Conservation (phyloP, 2,113 vertebrate genomes). For the Myotis brandtii region DNA sequence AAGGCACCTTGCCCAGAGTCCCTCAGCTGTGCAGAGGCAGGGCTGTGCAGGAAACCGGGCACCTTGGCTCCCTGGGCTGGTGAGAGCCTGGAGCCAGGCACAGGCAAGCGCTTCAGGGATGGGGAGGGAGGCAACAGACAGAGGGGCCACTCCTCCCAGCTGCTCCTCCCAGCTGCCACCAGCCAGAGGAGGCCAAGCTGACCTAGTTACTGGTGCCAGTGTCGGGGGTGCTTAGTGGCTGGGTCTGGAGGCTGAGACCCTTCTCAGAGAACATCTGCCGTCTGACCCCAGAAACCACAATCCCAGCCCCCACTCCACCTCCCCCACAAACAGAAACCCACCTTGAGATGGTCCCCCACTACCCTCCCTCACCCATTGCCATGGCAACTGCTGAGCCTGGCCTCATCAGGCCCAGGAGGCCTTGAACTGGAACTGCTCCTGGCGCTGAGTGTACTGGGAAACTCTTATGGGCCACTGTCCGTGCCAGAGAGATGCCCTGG, state of each 20-base stretch:
- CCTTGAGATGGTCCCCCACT: neutral
- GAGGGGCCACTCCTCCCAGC: constrained; percentile 72
- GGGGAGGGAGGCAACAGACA: constrained; percentile 60
- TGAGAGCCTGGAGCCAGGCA: constrained; percentile 9
- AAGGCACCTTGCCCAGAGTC: neutral
- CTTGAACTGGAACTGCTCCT: constrained; percentile 69
- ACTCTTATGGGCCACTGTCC: neutral
- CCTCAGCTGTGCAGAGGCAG: neutral
- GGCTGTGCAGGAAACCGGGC: neutral
- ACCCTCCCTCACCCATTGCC: constrained; percentile 45
- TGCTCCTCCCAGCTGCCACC: constrained; percentile 60
- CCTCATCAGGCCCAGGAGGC: constrained; percentile 53
- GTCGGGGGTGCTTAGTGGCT: neutral
- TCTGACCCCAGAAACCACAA: neutral
- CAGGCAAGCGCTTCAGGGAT: neutral
- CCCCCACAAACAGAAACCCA: neutral
- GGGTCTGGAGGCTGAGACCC: constrained; percentile 2
- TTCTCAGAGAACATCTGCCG: neutral
- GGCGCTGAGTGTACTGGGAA: constrained; percentile 2
- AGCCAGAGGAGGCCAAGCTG: constrained; percentile 68
- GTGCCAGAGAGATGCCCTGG: neutral
- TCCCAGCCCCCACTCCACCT: neutral
- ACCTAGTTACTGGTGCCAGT: constrained; percentile 70
- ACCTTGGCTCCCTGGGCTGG: neutral
- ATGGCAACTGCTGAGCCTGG: constrained; percentile 71